Conservation (phyloP, 2,113 vertebrate species). For the Neopipo cinnamomea region DNA sequence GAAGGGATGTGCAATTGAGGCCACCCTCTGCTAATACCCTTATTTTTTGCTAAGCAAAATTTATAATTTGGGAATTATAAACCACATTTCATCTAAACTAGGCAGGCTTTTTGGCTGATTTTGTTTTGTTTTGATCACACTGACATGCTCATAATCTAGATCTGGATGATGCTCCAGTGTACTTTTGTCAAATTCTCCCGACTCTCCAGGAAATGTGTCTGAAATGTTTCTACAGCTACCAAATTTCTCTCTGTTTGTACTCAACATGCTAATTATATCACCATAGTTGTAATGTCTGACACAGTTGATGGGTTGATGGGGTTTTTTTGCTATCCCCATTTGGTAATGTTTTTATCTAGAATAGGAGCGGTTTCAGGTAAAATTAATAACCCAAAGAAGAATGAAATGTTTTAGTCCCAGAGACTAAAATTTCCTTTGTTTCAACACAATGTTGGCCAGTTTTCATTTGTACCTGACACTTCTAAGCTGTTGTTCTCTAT, state of each 20-base stretch:
- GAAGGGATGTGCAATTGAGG: background rate
- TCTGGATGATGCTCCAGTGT: background rate
- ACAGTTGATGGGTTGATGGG: background rate
- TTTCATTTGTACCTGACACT: background rate
- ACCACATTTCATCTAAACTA: background rate
- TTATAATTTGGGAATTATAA: background rate
- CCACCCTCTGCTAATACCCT: background rate
- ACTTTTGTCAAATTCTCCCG: background rate
- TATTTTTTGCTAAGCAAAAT: background rate
- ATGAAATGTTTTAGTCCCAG: background rate
- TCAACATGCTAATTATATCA: background rate
- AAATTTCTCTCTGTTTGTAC: background rate
- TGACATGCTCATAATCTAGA: background rate
- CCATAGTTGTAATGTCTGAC: background rate
- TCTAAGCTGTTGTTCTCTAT: background rate
- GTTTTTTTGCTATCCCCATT: background rate
- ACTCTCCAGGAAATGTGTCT: background rate
- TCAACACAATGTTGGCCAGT: background rate
- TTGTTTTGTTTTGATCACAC: background rate
- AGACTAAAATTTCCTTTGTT: background rate
- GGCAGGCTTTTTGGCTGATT: background rate
- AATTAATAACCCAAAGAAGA: background rate
- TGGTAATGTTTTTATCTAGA: background rate
- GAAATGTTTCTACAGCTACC: background rate
- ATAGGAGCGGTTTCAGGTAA: background rate